These are phyloP conservation scores for Dolomedes plantarius DNA, from an alignment of 2,888 invertebrate genomes.

Conservation along the genomic window DNA sequence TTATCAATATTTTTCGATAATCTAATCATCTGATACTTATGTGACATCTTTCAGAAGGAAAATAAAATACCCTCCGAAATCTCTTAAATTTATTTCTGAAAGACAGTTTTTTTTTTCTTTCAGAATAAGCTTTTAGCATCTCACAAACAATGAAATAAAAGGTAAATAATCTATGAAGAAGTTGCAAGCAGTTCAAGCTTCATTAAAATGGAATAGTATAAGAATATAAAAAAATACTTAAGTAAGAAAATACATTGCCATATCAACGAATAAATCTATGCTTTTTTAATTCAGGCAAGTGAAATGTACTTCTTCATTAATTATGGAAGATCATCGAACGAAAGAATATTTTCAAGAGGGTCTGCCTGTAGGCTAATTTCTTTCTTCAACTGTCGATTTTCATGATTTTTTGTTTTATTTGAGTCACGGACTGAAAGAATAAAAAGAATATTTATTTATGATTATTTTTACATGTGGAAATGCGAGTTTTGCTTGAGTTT, in stretches of 20 bases:
- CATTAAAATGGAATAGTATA: neutral
- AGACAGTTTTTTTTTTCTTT: too few species aligned
- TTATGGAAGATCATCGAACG: neutral
- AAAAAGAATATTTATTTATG: neutral
- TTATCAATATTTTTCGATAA: too few species aligned
- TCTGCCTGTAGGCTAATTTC: neutral
- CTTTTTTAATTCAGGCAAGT: neutral
- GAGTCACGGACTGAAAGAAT: neutral
- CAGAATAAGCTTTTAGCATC: neutral
- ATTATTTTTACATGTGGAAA: too few species aligned
- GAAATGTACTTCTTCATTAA: neutral
- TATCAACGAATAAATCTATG: neutral
- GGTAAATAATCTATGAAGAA: neutral
- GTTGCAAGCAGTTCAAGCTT: neutral
- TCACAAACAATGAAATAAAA: neutral
- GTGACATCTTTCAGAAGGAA: too few species aligned
- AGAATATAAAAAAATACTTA: neutral
- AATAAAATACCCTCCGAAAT: too few species aligned
- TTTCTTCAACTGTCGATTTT: neutral
- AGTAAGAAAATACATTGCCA: neutral
- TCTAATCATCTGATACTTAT: too few species aligned
- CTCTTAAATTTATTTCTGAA: too few species aligned
- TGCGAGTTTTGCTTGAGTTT: too few species aligned
- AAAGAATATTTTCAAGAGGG: neutral
- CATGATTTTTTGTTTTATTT: neutral